Evolutionary conservation across 2,113 vertebrate genomes (phyloP), one percentile per base, ranked within the genome.

Genomic region (Sclerurus mexicanus): DNA sequence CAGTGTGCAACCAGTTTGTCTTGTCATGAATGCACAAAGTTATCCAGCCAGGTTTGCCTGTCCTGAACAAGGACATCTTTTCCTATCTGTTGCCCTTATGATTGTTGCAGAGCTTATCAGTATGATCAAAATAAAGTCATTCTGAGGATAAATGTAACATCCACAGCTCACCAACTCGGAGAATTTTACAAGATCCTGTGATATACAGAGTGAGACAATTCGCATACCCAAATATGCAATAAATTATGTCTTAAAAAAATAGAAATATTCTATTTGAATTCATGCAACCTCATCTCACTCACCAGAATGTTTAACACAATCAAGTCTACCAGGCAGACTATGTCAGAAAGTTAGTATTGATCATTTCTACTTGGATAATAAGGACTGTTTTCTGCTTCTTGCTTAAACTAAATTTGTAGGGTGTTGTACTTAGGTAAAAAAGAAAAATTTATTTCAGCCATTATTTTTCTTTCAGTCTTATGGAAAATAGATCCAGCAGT

Each of bases 21-120:
- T 71, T 63, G 10, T 49, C 42, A 52, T 9, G 12, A 49, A n/a
- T 20, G 31, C 21, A 49, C 11, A 27, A 31, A n/a, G 24, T 40
- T 63, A 37, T 25, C 11, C 3, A 1, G 7, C 6, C 24, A 44
- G 0, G 0, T 58, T 72, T 76, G 17, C 10, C 14, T 67, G 13
- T 49, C 40, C 47, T 85, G 62, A 58, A 50, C 28, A 85, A 58
- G 25, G 33, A 59, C 62, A 69, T 7, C 2, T 55, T 63, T 67
- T 83, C 8, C 30, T 88, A 12, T 19, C n/a, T 62, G 13, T 49
- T 72, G 7, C 10, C 12, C 14, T 80, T 47, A 50, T 10, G 30
- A 64, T 56, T 73, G 8, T 6, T 72, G 23, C 24, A 76, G 23
- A 75, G 67, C 3, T 50, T 76, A 47, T 4, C 15, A 15, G 10